phyloP scores from a whole-genome alignment of 2,113 vertebrate species.

The Cettia cetti region DNA sequence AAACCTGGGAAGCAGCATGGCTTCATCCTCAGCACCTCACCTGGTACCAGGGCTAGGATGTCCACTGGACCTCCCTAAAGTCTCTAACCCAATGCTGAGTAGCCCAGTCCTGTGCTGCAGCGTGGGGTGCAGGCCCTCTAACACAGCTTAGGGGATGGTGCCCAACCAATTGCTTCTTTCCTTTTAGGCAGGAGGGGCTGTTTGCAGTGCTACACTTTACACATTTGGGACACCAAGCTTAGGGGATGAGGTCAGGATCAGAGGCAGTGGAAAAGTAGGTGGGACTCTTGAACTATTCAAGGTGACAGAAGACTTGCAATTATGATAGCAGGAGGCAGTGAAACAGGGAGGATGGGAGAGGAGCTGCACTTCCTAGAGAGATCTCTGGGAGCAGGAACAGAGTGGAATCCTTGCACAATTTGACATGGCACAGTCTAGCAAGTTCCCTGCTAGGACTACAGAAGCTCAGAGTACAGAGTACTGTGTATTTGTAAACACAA shows the following conservation, averaged over 20 bases:
- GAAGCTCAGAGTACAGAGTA: neutral
- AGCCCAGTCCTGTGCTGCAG: neutral
- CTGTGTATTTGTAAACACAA: neutral
- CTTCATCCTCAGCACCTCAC: neutral
- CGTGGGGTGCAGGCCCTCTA: neutral
- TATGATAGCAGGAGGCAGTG: neutral
- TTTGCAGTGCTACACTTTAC: neutral
- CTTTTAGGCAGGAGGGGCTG: neutral
- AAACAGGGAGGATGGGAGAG: neutral
- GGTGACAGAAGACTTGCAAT: neutral
- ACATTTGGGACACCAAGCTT: accelerated
- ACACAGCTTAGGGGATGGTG: neutral
- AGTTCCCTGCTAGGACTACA: neutral
- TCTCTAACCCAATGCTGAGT: neutral
- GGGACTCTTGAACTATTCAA: neutral
- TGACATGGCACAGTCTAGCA: neutral
- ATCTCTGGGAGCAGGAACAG: neutral
- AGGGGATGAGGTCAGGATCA: neutral
- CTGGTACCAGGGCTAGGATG: neutral
- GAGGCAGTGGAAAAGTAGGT: neutral
- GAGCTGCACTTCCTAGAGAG: neutral
- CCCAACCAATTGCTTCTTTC: neutral
- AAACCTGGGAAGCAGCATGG: neutral
- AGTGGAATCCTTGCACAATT: neutral
- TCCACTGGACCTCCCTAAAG: neutral